Conservation (phyloP, 1,140 invertebrate species). For the Drosophila nannoptera region DNA sequence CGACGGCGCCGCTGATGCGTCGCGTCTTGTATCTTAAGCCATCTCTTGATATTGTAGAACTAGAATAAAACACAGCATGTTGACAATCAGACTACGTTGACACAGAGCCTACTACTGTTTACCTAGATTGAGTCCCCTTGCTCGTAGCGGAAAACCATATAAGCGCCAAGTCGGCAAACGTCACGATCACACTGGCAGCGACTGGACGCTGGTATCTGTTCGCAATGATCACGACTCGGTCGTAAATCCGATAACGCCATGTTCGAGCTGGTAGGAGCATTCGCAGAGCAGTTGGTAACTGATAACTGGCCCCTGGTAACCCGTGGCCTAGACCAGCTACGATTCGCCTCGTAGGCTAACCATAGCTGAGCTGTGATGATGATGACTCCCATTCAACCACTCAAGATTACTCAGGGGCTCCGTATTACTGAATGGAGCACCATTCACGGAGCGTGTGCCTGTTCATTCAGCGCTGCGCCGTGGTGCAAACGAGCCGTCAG, state of each 20-base stretch:
- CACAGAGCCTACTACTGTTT: slow-evolving; percentile 6
- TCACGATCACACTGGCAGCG: slow-evolving; percentile 52
- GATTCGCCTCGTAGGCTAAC: slow-evolving; percentile 37
- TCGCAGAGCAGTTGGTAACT: too few species aligned
- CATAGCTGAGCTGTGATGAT: slow-evolving; percentile 59
- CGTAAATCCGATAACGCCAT: slow-evolving; percentile 46
- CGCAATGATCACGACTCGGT: slow-evolving; percentile 18
- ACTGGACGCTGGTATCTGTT: slow-evolving; percentile 31
- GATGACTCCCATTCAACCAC: slow-evolving; percentile 36
- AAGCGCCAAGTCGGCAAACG: slow-evolving; percentile 17
- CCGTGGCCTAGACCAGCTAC: too few species aligned
- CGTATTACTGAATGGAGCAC: slow-evolving; percentile 13
- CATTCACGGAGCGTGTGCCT: slow-evolving; percentile 23
- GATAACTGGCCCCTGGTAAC: too few species aligned
- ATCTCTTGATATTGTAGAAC: background rate
- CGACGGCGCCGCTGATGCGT: slow-evolving; percentile 25
- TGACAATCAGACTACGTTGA: slow-evolving; percentile 11
- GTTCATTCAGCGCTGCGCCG: slow-evolving; percentile 31
- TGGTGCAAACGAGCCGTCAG: slow-evolving; percentile 16
- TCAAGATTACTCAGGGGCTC: slow-evolving; percentile 54
- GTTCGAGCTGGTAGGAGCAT: background rate
- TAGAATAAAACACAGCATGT: background rate
- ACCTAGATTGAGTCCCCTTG: background rate
- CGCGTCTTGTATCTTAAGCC: slow-evolving; percentile 53
- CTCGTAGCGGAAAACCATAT: slow-evolving; percentile 7